A percentile compares a stretch with the other conserved stretches of the same genome.
phyloP scores from a whole-genome alignment of 2,113 vertebrate genomes.

The Eubucco bourcierii region DNA sequence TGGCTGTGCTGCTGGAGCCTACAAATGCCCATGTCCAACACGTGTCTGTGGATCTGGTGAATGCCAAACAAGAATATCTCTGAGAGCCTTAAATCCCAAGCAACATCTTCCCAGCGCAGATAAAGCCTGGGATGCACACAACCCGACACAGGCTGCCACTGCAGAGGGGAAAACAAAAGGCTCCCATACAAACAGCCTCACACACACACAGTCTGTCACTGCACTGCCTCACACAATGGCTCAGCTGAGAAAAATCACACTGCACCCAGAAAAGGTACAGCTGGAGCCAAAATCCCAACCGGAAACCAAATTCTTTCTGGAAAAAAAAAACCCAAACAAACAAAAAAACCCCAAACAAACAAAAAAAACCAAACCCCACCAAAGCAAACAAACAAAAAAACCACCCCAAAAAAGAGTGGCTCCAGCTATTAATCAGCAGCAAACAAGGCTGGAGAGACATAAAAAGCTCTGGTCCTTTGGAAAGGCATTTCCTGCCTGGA shows the following conservation, averaged over 20 bases:
- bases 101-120: conserved; percentile 65
- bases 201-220: conserved; percentile 27
- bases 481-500: not conserved
- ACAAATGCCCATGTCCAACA: conserved; percentile 74
- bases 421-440: not conserved
- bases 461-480: not conserved
- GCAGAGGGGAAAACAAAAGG: conserved; percentile 63
- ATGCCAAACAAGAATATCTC: conserved; percentile 64
- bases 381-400: too few species aligned
- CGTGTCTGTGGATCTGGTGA: conserved; percentile 60
- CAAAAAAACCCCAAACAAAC: too few species aligned
- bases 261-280: not conserved
- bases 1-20: conserved; percentile 59
- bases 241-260: conserved; percentile 34
- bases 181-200: conserved; percentile 53
- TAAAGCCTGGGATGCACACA: conserved; percentile 54
- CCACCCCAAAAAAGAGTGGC: not conserved
- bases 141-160: conserved; percentile 29
- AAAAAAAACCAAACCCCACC: too few species aligned
- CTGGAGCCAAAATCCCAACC: conserved; percentile 27
- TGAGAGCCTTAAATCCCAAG: conserved; percentile 66
- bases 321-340: too few species aligned
- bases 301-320: conserved; percentile 1
- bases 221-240: conserved; percentile 26
- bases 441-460: not conserved